Percentiles rank a stretch among this genome's conserved stretches.
These are phyloP conservation scores for Amiota communis DNA, from an alignment of 2,888 invertebrate species.

Conservation along the genomic window DNA sequence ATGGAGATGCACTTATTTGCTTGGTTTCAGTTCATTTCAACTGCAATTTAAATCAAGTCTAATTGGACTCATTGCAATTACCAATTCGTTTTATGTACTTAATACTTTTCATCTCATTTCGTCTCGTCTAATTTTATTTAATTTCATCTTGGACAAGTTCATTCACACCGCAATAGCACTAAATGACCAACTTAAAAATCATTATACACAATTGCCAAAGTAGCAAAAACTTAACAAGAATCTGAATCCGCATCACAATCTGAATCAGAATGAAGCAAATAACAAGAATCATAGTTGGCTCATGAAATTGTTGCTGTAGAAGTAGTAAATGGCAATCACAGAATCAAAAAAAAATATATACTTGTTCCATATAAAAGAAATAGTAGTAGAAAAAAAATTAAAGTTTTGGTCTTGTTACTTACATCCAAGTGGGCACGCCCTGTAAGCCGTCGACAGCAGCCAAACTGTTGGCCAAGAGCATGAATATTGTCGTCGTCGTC, in stretches of 20 bases:
- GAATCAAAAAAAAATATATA: background rate
- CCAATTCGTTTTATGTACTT: conserved; percentile 2
- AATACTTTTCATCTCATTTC: no score
- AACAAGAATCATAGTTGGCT: background rate
- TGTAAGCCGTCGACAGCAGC: conserved; percentile 66
- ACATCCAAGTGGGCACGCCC: conserved; percentile 73
- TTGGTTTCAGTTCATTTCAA: no score
- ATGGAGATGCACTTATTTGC: no score
- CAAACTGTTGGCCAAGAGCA: conserved; percentile 61
- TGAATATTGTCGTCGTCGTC: conserved; percentile 57
- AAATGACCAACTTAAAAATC: conserved; percentile 30
- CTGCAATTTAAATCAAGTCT: background rate
- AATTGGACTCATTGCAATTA: conserved; percentile 18
- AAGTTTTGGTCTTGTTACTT: conserved; percentile 54
- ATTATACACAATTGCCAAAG: conserved; percentile 13
- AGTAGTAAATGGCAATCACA: background rate
- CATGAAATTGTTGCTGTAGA: background rate
- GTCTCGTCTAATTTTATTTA: no score
- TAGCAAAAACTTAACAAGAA: background rate
- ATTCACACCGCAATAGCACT: conserved; percentile 25
- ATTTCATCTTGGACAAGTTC: background rate
- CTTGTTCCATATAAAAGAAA: background rate
- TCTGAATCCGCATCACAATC: no score
- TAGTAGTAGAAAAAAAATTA: conserved; percentile 18
- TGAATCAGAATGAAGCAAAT: background rate